phyloP scores from a whole-genome alignment of 2,113 vertebrate species.

The Solenodon paradoxus region DNA sequence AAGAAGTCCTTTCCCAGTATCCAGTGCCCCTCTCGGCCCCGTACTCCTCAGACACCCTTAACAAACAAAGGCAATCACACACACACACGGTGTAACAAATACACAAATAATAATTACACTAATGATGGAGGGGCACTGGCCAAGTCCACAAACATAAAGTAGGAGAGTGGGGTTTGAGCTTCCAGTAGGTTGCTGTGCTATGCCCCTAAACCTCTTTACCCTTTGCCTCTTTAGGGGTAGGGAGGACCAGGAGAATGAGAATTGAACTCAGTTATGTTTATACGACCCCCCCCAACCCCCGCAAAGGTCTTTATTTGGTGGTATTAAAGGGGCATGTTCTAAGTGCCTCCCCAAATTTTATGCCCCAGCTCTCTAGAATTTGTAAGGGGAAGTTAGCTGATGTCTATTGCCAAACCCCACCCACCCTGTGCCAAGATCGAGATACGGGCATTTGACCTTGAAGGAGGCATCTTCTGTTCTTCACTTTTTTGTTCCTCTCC shows the following conservation, averaged over 20 bases:
- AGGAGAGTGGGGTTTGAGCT: not conserved
- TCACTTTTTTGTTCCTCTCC: slow-evolving; percentile 34
- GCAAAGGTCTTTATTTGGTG: slow-evolving; percentile 65
- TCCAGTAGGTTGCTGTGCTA: not conserved
- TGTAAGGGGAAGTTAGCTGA: slow-evolving; percentile 58
- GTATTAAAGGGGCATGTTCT: slow-evolving; percentile 59
- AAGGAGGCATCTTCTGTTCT: slow-evolving; percentile 54
- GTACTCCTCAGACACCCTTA: slow-evolving; percentile 66
- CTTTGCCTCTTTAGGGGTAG: slow-evolving; percentile 30
- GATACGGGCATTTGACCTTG: slow-evolving; percentile 48
- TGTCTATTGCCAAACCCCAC: slow-evolving; percentile 9
- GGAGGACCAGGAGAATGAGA: slow-evolving; percentile 31
- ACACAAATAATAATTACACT: slow-evolving; percentile 75
- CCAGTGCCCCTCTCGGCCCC: slow-evolving; percentile 61
- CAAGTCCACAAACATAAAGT: slow-evolving; percentile 47
- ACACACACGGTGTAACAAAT: slow-evolving; percentile 65
- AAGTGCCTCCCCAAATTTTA: slow-evolving; percentile 56
- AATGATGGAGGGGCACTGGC: slow-evolving; percentile 62
- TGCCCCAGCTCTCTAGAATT: slow-evolving; percentile 62
- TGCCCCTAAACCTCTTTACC: slow-evolving; percentile 36
- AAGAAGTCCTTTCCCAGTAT: slow-evolving; percentile 70
- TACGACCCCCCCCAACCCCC: not conserved
- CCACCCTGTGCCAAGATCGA: slow-evolving; percentile 53
- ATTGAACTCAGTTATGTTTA: slow-evolving; percentile 49
- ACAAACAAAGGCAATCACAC: slow-evolving; percentile 74